Evolutionary conservation across 1,140 invertebrate species (phyloP), one percentile per base, ranked within the genome.

Genomic region (Brachionus asplanchnoidis): DNA sequence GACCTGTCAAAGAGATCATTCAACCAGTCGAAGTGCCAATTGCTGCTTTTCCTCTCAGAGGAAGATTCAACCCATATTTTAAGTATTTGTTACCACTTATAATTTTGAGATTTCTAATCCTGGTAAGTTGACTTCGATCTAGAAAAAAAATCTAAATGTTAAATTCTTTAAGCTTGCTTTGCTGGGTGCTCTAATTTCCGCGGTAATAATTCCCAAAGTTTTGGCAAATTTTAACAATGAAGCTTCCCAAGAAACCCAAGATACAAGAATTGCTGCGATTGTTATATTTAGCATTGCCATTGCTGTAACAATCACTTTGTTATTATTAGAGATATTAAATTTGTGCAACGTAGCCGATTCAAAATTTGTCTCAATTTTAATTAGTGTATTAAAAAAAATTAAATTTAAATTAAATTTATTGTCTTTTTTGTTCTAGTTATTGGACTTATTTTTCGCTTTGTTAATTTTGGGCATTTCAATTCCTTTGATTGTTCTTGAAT

Each of bases 11-110:
- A 73, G 73, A 77, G 12, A 50, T 77, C 28, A 26, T 50, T 14
- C 73, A 77, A 26, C 73, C 73, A 14, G 73, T 77, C 5, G 73
- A 77, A 50, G 14, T 77, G 5, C 73, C 73, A 28, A 46, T 77
- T 44, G 73, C 73, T 50, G 73, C 73, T 11, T 77, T 77, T 44
- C 73, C 73, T 28, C 73, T 77, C 7, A 77, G 73, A 77, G 73
- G 73, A 9, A 77, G 32, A 77, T 77, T 42, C 42, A 77, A 77
- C 23, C 73, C 73, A 12, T 77, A 77, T 26, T 50, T 44, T 46
- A 46, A 46, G 6, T 77, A 77, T 50, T 20, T 77, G 7, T n/a
- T 77, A 50, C 73, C 73, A 3, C 44, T 77, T 26, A 46, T 77
- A 28, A 50, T 77, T 50, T 50, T 77, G 1, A 26, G 73, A 28